Evolutionary conservation across 2,113 vertebrate species (phyloP).

Genomic region (Anarrhichthys ocellatus): DNA sequence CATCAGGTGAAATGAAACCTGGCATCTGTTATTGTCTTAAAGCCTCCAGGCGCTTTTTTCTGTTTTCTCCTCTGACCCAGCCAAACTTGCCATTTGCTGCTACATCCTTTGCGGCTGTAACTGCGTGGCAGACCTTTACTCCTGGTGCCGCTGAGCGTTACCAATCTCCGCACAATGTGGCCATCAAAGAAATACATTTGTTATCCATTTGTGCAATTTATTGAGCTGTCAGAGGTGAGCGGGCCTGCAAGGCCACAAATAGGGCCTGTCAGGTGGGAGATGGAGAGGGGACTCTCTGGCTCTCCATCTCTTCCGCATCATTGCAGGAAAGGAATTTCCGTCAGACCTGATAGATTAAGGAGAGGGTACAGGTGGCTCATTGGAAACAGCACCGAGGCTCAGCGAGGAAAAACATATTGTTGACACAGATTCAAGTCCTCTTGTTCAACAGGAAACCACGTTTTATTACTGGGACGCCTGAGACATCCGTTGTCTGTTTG

Average conservation of each 20-base stretch:
- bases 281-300: constrained; percentile 57
- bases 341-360: constrained; percentile 59
- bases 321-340: constrained; percentile 60
- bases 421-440: constrained; percentile 14
- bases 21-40: constrained; percentile 34
- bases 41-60: constrained; percentile 23
- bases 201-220: constrained; percentile 82
- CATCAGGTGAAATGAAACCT: constrained; percentile 36
- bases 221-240: constrained; percentile 74
- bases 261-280: constrained; percentile 63
- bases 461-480: constrained; percentile 6
- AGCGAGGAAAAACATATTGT: constrained; percentile 14
- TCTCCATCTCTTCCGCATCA: constrained; percentile 63
- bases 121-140: constrained; percentile 38
- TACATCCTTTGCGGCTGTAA: constrained; percentile 19
- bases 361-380: constrained; percentile 61
- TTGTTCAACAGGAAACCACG: constrained; percentile 29
- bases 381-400: constrained; percentile 5
- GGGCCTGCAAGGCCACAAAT: constrained; percentile 60
- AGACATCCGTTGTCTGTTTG: neutral
- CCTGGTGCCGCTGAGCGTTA: constrained; percentile 39
- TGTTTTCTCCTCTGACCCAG: constrained; percentile 32
- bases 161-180: constrained; percentile 39
- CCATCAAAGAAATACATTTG: constrained; percentile 75
- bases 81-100: constrained; percentile 22